Percentiles rank a stretch among this genome's conserved stretches.
Evolutionary conservation across 2,888 invertebrate species (phyloP).

Genomic region (Polia nebulosa): DNA sequence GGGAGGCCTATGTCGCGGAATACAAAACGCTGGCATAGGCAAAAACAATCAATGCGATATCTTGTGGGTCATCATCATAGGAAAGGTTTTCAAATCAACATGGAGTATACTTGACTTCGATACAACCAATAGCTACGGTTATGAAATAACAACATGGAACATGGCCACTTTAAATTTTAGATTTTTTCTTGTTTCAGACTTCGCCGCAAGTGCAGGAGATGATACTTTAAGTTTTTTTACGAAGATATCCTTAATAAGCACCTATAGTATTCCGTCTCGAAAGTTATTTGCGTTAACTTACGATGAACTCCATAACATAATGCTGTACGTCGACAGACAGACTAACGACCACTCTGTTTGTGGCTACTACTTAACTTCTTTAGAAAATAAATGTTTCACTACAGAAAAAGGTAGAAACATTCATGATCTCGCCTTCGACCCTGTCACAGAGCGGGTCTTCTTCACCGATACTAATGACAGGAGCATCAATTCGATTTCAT

Average conservation of each 20-base stretch:
- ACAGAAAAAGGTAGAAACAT: constrained; percentile 91
- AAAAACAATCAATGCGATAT: too few species aligned
- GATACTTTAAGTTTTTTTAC: constrained; percentile 85
- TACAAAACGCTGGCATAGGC: too few species aligned
- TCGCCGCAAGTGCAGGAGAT: constrained; percentile 1
- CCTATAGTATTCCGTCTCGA: background rate
- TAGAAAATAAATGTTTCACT: constrained; percentile 83
- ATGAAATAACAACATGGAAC: too few species aligned
- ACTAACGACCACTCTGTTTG: constrained; percentile 93
- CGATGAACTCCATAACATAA: constrained; percentile 92
- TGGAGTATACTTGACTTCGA: too few species aligned
- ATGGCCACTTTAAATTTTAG: too few species aligned
- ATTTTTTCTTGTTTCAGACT: background rate
- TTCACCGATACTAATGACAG: constrained; percentile 92
- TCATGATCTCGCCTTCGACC: constrained; percentile 95
- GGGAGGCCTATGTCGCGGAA: too few species aligned
- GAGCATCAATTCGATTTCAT: constrained; percentile 88
- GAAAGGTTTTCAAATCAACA: too few species aligned
- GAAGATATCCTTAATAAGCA: constrained; percentile 74
- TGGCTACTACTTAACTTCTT: constrained; percentile 84
- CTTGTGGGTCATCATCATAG: too few species aligned
- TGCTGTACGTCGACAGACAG: constrained; percentile 92
- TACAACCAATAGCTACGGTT: too few species aligned
- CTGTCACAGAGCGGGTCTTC: constrained; percentile 93
- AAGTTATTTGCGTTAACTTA: constrained; percentile 92